Conservation (phyloP, 2,797 vertebrate genomes). For the Cynopterus sphinx region DNA sequence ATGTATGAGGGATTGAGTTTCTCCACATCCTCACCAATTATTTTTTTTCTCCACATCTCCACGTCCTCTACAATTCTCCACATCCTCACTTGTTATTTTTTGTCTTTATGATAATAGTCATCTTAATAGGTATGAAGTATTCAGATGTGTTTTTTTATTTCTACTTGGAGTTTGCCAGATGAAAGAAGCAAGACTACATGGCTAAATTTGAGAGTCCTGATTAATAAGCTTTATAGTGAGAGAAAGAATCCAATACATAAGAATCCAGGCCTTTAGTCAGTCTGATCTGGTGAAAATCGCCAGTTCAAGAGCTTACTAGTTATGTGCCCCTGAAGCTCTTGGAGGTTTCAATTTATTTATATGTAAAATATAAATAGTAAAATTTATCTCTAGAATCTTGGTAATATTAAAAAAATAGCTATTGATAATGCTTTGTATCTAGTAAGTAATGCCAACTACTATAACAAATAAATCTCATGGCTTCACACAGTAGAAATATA, state of each 20-base stretch:
- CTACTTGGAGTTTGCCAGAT: constrained; percentile 25
- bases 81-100: background rate
- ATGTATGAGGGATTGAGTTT: background rate
- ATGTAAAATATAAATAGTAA: background rate
- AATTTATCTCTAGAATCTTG: background rate
- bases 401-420: background rate
- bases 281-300: background rate
- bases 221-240: background rate
- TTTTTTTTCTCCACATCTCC: background rate
- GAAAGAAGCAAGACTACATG: background rate
- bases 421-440: background rate
- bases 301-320: background rate
- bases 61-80: background rate
- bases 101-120: background rate
- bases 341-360: background rate
- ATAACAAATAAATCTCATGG: background rate
- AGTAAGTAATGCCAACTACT: background rate
- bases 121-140: background rate
- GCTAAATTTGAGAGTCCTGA: background rate
- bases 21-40: background rate
- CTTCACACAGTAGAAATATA: background rate
- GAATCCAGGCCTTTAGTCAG: background rate
- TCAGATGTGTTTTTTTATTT: constrained; percentile 34
- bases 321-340: background rate
- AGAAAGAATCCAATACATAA: background rate